Percentiles rank a stretch among this genome's conserved stretches.
Conservation (phyloP, 1,140 invertebrate genomes). For the Lasaia peninsularis region DNA sequence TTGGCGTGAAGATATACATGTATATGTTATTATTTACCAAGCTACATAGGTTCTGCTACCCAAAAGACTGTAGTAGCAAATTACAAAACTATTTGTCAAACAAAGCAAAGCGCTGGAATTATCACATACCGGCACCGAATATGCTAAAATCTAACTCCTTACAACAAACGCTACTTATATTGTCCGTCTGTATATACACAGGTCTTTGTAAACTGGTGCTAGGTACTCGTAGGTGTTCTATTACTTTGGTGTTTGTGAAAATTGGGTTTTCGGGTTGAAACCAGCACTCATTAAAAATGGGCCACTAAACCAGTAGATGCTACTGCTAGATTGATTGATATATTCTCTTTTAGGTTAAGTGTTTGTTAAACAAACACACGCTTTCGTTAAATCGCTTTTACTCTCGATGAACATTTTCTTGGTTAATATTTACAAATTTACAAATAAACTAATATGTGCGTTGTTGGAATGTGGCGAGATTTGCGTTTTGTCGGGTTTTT, state of each 20-base stretch:
- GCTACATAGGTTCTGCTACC: too few species aligned
- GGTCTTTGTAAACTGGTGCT: neutral
- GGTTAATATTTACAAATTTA: slow-evolving; percentile 2
- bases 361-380: neutral
- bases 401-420: slow-evolving; percentile 3
- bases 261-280: slow-evolving; percentile 49
- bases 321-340: neutral
- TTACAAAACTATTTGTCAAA: too few species aligned
- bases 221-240: neutral
- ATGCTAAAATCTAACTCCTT: too few species aligned
- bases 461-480: neutral
- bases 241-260: slow-evolving; percentile 17
- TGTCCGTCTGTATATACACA: neutral
- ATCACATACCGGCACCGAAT: too few species aligned
- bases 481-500: neutral
- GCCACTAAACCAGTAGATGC: neutral
- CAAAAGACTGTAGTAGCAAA: too few species aligned
- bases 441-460: neutral
- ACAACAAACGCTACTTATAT: too few species aligned
- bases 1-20: too few species aligned
- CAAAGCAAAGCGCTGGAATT: too few species aligned
- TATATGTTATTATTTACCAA: too few species aligned
- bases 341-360: slow-evolving; percentile 5
- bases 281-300: slow-evolving; percentile 7
- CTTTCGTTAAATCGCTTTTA: slow-evolving; percentile 3